Evolutionary conservation across 2,888 invertebrate genomes (phyloP), one percentile per base, ranked within the genome.

Genomic region (Phengaris arion): DNA sequence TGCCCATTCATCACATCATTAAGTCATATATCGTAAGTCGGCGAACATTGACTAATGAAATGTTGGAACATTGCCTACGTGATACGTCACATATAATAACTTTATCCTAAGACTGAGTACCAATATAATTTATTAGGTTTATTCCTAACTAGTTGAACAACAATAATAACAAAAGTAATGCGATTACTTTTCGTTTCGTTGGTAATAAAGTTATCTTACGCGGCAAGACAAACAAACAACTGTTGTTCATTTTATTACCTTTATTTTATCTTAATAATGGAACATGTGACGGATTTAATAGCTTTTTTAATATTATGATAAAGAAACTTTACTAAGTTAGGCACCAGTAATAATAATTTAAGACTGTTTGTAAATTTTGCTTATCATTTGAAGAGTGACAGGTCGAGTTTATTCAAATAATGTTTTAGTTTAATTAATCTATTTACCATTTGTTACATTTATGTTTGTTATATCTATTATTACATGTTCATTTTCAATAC

Each of bases 91-190:
- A 64, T 64, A 64, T 64, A 64, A 64, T 35, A 64, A 45, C 35
- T 64, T 45, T 64, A 12, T 69, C 69, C n/a, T 48, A 68, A 46
- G 69, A 15, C 46, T 10, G 69, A 69, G 48, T 68, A n/a, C 46
- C 13, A 45, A 48, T 69, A 15, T 51, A 70, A 51, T 70, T 70
- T 15, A 70, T 70, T 70, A 70, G 15, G 51, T 70, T 70, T 15
- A 70, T 51, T 45, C 22, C 6, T 70, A 70, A 70, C 51, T 70
- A 70, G 70, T 70, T 51, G 70, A 70, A 70, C 70, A 70, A 70
- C 70, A 70, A 48, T 70, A 70, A 51, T 15, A 70, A 69, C n/a
- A 15, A 9, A 69, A 48, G 15, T 69, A 69, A 69, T 69, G 45
- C 48, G 48, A 48, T 69, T 69, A 69, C 69, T 69, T 69, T 69